Evolutionary conservation across 2,797 vertebrate species (phyloP).

Genomic region (Galaxias olidus): DNA sequence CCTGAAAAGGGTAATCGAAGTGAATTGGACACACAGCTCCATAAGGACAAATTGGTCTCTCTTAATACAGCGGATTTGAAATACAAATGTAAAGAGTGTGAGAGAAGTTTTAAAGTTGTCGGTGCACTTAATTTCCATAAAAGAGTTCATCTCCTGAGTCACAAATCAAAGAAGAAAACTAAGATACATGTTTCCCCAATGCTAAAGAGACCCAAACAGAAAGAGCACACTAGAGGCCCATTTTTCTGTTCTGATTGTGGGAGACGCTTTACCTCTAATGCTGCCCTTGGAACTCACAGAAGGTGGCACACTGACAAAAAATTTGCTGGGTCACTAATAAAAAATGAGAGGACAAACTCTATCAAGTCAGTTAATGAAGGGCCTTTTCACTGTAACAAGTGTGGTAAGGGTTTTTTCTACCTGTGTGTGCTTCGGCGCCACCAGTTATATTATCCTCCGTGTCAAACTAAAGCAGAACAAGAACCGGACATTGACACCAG

Average conservation of each 20-base stretch:
- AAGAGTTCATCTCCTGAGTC: conserved; percentile 62
- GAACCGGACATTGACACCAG: conserved; percentile 13
- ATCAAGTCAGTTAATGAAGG: conserved; percentile 52
- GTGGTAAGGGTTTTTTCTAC: conserved; percentile 74
- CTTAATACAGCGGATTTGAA: conserved; percentile 46
- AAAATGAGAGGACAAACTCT: conserved; percentile 51
- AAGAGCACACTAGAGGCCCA: conserved; percentile 45
- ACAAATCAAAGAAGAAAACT: conserved; percentile 39
- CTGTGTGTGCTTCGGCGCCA: conserved; percentile 68
- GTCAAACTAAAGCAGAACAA: conserved; percentile 38
- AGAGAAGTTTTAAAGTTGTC: conserved; percentile 68
- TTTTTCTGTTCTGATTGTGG: conserved; percentile 76
- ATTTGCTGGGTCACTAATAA: conserved; percentile 43
- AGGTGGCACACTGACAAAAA: conserved; percentile 76
- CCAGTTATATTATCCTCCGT: conserved; percentile 60
- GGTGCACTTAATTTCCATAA: conserved; percentile 77
- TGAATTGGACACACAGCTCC: background rate
- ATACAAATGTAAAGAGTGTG: conserved; percentile 74
- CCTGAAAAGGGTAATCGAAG: too few species aligned
- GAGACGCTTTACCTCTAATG: conserved; percentile 71
- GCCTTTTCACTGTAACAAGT: conserved; percentile 68
- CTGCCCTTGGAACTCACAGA: conserved; percentile 75
- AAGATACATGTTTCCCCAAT: conserved; percentile 23
- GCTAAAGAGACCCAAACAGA: conserved; percentile 42
- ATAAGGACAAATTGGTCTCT: conserved; percentile 14